Evolutionary conservation across 2,888 invertebrate species (phyloP).

Genomic region (Andrena camellia): DNA sequence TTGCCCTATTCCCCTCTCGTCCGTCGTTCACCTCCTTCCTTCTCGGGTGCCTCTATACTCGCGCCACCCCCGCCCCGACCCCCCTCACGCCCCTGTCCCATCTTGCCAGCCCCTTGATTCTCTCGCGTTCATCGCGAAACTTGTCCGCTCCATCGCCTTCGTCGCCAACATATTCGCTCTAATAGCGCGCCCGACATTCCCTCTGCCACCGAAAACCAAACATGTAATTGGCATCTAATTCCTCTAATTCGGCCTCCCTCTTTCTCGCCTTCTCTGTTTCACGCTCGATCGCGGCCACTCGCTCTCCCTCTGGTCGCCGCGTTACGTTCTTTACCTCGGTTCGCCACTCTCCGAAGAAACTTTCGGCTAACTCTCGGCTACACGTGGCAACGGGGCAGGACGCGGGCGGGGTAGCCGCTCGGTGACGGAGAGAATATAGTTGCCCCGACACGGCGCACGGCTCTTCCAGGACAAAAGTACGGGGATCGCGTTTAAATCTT

Average conservation of each 20-base stretch:
- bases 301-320: background rate
- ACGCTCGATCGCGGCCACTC: background rate
- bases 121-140: conserved; percentile 76
- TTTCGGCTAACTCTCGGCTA: conserved; percentile 15
- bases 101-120: conserved; percentile 70
- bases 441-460: background rate
- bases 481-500: conserved; percentile 29
- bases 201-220: conserved; percentile 73
- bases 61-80: conserved; percentile 44
- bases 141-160: conserved; percentile 74
- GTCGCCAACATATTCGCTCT: conserved; percentile 68
- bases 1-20: conserved; percentile 73
- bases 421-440: background rate
- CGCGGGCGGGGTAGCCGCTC: background rate
- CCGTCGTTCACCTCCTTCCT: conserved; percentile 70
- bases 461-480: background rate
- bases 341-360: conserved; percentile 10
- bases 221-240: conserved; percentile 55
- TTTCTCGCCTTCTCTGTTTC: background rate
- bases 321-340: background rate
- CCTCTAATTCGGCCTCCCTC: background rate
- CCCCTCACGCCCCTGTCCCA: conserved; percentile 52
- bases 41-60: conserved; percentile 67
- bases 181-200: conserved; percentile 61
- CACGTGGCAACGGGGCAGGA: conserved; percentile 19